These are phyloP conservation scores for Schizaphis graminum DNA, from an alignment of 2,888 invertebrate genomes.

Conservation along the genomic window DNA sequence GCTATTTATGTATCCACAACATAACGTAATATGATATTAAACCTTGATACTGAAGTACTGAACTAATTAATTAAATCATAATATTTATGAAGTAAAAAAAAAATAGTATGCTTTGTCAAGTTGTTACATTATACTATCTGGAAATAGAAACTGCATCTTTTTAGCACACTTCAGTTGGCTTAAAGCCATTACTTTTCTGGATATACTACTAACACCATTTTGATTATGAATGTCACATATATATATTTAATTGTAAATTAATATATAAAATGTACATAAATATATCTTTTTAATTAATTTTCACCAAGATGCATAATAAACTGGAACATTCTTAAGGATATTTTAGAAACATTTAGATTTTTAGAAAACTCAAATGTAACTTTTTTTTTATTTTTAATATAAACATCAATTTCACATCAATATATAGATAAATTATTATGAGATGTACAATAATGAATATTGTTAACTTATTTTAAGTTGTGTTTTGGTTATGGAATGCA, in stretches of 20 bases:
- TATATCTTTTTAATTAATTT: neutral
- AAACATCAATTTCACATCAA: neutral
- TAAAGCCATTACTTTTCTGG: conserved; percentile 53
- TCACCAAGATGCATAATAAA: neutral
- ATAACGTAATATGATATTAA: neutral
- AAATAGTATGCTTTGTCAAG: conserved; percentile 50
- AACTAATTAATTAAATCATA: neutral
- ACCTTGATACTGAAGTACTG: neutral
- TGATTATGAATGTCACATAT: conserved; percentile 27
- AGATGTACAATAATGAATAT: neutral
- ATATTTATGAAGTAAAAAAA: conserved; percentile 10
- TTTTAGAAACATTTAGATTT: neutral
- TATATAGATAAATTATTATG: neutral
- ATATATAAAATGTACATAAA: neutral
- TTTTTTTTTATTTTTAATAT: neutral
- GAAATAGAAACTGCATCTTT: conserved; percentile 64
- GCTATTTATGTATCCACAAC: neutral
- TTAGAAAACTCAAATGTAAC: neutral
- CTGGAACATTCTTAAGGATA: neutral
- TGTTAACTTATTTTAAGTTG: neutral
- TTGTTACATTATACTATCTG: conserved; percentile 62
- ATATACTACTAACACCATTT: conserved; percentile 15
- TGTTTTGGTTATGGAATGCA: conserved; percentile 17
- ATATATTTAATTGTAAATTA: neutral
- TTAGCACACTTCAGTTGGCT: conserved; percentile 57